Base-by-base conservation (phyloP, 2,113 vertebrate genomes). In the Solea solea region DNA sequence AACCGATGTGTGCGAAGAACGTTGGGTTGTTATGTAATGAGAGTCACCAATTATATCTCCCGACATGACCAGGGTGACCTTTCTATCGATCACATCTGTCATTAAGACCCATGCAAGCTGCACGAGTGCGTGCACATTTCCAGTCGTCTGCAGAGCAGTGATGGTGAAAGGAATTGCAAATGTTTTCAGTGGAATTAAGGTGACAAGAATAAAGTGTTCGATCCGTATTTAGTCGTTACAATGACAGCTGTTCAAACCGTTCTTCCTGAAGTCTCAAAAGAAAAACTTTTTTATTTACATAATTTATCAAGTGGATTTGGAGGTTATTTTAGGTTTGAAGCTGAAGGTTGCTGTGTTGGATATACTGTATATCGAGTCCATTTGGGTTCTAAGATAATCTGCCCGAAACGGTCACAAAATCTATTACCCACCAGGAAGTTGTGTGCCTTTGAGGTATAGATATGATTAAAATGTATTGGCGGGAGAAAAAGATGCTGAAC, bases 41-140 rank as follows among this genome's bases (percentile, higher is more conserved):
- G 59, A 68, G 27, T 39, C n/a, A 9, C 65, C 86, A 72, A 86
- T 88, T 89, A 82, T 63, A 50, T 67, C 53, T 51, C 34, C 21
- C 51, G 54, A 16, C 41, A 9, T 53, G 46, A 50, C 45, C 51
- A 53, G 60, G 50, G 40, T 64, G 52, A 44, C 64, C 28, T 9
- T 58, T 65, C 21, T 58, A 46, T 59, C 39, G 34, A 62, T 44
- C 60, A n/a, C 14, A 2, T 34, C 62, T 16, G 42, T 69, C 34
- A 1, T 6, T 39, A 12, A 13, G 9, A 48, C 11, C 10, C 41
- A 11, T 44, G 28, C 40, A 42, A 8, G 27, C 27, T 5, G 13
- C 25, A 41, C 27, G 21, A 21, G 21, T 21, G 21, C 1, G 21
- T 21, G 48, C 27, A 57, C 76, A 65, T 72, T 71, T 72, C 27